A percentile compares a stretch with the other conserved stretches of the same genome.
These are phyloP conservation scores for Argentina silus DNA, from an alignment of 2,797 vertebrate species.

Conservation along the genomic window DNA sequence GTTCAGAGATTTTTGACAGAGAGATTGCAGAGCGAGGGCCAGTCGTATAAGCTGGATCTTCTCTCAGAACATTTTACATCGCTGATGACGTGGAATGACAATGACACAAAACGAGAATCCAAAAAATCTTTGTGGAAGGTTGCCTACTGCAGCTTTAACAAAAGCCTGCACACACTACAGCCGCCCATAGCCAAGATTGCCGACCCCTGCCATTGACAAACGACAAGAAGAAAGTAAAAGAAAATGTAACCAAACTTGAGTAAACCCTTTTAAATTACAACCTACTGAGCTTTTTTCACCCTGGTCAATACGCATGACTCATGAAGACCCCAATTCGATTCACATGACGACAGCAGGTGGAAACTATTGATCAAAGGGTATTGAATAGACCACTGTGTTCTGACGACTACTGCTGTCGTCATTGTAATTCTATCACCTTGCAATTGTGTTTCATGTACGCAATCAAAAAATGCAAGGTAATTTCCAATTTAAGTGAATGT, in stretches of 20 bases:
- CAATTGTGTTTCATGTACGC: constrained; percentile 27
- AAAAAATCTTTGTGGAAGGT: neutral
- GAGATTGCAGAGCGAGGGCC: no score
- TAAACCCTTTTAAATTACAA: constrained; percentile 27
- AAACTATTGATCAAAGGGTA: constrained; percentile 57
- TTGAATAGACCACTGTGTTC: constrained; percentile 47
- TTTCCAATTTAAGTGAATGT: constrained; percentile 11
- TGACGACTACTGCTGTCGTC: constrained; percentile 54
- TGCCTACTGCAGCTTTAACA: neutral
- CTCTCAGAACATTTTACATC: no score
- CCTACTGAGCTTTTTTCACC: constrained; percentile 25
- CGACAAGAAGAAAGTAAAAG: no score
- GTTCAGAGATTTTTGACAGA: no score
- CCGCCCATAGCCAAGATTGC: no score
- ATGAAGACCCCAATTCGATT: constrained; percentile 35
- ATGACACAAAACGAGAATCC: no score
- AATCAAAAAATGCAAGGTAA: constrained; percentile 24
- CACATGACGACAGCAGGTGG: constrained; percentile 54
- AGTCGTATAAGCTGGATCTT: no score
- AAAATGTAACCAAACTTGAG: neutral
- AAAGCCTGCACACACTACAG: neutral
- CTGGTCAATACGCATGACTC: constrained; percentile 52
- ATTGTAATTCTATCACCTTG: constrained; percentile 42
- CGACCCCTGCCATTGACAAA: no score
- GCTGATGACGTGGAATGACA: no score